Conservation (phyloP, 2,113 vertebrate genomes). For the Myiagra hebetior region DNA sequence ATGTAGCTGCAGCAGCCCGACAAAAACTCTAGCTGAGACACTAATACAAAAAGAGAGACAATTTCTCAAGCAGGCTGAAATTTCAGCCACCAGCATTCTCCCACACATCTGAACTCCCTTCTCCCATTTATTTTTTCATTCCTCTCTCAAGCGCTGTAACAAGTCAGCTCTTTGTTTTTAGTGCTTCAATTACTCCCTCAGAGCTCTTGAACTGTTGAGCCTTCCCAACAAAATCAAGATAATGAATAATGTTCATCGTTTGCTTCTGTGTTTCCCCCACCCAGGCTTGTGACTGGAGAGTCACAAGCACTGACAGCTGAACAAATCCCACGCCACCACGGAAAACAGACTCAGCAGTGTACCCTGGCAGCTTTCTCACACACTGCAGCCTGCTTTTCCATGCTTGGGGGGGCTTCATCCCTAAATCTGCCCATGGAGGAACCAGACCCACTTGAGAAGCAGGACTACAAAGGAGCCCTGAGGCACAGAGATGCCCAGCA, state of each 20-base stretch:
- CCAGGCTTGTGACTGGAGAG: not conserved
- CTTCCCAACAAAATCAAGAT: constrained; percentile 48
- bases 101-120: constrained; percentile 39
- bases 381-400: not conserved
- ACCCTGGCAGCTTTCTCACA: not conserved
- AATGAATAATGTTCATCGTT: constrained; percentile 9
- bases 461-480: not conserved
- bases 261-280: not conserved
- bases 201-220: constrained; percentile 5
- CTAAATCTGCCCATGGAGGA: not conserved
- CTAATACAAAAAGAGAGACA: not conserved
- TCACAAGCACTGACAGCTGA: constrained; percentile 1
- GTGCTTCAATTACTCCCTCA: constrained; percentile 38
- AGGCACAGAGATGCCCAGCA: not conserved
- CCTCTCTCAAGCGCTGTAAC: not conserved
- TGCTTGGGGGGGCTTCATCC: not conserved
- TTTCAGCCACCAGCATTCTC: not conserved
- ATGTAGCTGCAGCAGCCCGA: not conserved
- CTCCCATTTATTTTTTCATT: constrained; percentile 10
- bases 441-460: not conserved
- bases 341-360: not conserved
- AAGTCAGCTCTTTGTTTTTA: constrained; percentile 41
- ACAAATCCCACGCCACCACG: not conserved
- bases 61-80: constrained; percentile 5
- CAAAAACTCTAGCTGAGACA: not conserved